Base-by-base conservation (phyloP, 2,888 invertebrate genomes). In the Cosmia pyralina region DNA sequence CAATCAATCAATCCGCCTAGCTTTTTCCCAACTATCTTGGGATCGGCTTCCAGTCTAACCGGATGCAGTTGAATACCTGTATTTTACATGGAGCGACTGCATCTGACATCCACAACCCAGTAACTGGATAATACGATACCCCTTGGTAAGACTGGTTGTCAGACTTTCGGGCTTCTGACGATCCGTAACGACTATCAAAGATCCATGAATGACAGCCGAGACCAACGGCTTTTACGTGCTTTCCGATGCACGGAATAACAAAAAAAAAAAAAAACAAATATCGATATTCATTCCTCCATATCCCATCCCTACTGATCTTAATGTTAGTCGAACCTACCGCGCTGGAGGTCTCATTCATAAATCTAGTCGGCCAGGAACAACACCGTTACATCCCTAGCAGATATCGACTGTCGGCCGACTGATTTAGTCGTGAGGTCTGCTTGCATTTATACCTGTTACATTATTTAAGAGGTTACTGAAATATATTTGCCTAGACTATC, bases 281-380 rank as follows among this genome's bases (percentile, higher is more conserved):
- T 74, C 74, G 70, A 71, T 67, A 79, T 22, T 60, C 1, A 46
- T 57, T 69, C 15, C 34, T 62, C 4, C 6, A 19, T 34, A 17
- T 65, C 62, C 46, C 86, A 77, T 69, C 89, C 84, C 90, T 90
- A 90, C 77, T 82, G 84, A 87, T 89, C 85, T 82, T 75, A 89
- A 87, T 87, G 89, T 85, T 84, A 82, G 80, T 85, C 83, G 88
- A 88, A 92, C 93, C 91, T 91, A 92, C 93, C 91, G 92, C 93
- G 88, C 87, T 88, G 88, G 81, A 86, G 88, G 87, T 86, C 90
- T 91, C 92, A 93, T 94, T 94, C 94, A 94, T 94, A 95, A 95
- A 93, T 92, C 90, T 90, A 86, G 83, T 87, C 85, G 85, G 87
- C 88, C 80, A 75, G 75, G 85, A 88, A 90, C 91, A 91, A 89